Evolutionary conservation across 2,797 vertebrate species (phyloP).

Genomic region (Ficedula albicollis): DNA sequence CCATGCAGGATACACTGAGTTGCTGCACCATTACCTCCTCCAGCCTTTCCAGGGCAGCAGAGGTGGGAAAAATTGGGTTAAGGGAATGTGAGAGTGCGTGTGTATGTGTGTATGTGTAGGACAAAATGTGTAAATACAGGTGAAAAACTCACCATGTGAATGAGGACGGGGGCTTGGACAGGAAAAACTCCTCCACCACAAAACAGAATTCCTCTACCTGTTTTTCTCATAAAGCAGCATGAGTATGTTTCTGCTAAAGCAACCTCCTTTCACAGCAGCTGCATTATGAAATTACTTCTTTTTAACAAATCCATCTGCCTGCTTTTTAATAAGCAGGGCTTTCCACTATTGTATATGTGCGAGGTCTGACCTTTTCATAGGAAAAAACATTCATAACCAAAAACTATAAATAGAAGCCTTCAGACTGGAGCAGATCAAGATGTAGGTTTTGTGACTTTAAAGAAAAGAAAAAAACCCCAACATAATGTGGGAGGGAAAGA

Average conservation of each 20-base stretch:
- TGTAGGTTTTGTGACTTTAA: slow-evolving; percentile 73
- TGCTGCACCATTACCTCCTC: background rate
- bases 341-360: slow-evolving; percentile 68
- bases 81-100: background rate
- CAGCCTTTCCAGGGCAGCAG: background rate
- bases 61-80: background rate
- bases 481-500: slow-evolving; percentile 57
- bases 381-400: slow-evolving; percentile 82
- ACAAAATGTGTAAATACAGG: background rate
- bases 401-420: slow-evolving; percentile 79
- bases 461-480: background rate
- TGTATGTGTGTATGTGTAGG: background rate
- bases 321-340: slow-evolving; percentile 71
- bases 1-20: background rate
- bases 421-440: slow-evolving; percentile 77
- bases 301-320: slow-evolving; percentile 64
- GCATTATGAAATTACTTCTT: slow-evolving; percentile 63
- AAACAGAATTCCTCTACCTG: slow-evolving; percentile 50
- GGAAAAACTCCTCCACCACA: slow-evolving; percentile 52
- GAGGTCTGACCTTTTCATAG: slow-evolving; percentile 79
- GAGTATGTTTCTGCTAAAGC: slow-evolving; percentile 63
- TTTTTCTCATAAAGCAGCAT: slow-evolving; percentile 54
- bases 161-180: slow-evolving; percentile 39
- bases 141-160: background rate
- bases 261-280: slow-evolving; percentile 31